Conservation (phyloP, 2,113 vertebrate genomes). For the Ophiodon elongatus region DNA sequence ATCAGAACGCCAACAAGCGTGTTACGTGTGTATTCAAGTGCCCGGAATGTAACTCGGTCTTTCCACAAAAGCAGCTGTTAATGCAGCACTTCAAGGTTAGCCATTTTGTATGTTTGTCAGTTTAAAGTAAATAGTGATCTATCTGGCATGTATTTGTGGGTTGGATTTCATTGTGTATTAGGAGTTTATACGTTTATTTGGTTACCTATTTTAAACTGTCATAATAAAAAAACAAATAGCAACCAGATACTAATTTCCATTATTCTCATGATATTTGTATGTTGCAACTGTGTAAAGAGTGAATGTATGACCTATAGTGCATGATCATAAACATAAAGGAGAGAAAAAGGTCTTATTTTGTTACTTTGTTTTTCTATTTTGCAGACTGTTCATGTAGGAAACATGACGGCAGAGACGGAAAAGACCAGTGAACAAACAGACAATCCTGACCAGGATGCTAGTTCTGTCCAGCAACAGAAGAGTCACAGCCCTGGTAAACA, state of each 20-base stretch:
- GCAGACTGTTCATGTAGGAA: constrained; percentile 88
- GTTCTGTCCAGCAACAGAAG: constrained; percentile 61
- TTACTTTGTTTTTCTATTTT: constrained; percentile 11
- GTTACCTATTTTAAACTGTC: background rate
- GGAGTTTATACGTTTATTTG: background rate
- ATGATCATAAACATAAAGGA: background rate
- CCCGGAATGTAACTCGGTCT: constrained; percentile 93
- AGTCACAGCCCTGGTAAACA: constrained; percentile 55
- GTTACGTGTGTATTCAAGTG: constrained; percentile 94
- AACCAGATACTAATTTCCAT: no score
- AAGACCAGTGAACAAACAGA: constrained; percentile 77
- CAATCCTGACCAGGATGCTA: constrained; percentile 67
- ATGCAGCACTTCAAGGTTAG: constrained; percentile 96
- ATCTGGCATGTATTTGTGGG: background rate
- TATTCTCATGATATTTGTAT: background rate
- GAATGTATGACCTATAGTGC: background rate
- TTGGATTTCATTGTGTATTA: background rate
- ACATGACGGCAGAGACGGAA: constrained; percentile 82
- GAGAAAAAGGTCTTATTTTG: background rate
- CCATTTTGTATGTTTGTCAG: background rate
- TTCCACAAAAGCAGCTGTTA: constrained; percentile 92
- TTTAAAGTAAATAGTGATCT: background rate
- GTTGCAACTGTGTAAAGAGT: background rate
- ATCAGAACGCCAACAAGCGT: constrained; percentile 89
- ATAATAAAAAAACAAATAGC: background rate